Conservation (phyloP, 2,797 vertebrate genomes). For the Phalanger gymnotis region DNA sequence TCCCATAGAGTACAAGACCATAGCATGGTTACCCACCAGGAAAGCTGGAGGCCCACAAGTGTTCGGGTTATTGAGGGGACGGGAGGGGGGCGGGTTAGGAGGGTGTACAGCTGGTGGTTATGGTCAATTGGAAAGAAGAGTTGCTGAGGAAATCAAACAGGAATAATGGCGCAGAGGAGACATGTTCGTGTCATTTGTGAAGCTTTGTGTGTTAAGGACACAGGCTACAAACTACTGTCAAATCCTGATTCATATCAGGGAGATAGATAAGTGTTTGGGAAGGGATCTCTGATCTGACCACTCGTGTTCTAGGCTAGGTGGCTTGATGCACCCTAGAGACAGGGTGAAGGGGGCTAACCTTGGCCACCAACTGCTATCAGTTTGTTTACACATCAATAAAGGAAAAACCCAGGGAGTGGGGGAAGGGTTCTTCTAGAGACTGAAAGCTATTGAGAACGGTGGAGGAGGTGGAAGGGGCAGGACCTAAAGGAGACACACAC, state of each 20-base stretch:
- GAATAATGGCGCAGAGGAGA: conserved; percentile 21
- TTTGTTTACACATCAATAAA: conserved; percentile 45
- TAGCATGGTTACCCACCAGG: conserved; percentile 61
- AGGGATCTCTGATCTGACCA: conserved; percentile 47
- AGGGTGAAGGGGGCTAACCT: conserved; percentile 31
- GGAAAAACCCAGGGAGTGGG: conserved; percentile 31
- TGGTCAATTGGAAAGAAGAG: conserved; percentile 34
- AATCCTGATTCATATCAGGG: not conserved
- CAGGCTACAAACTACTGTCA: not conserved
- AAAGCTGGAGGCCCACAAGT: conserved; percentile 67
- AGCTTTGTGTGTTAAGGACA: conserved; percentile 31
- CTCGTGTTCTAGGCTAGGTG: conserved; percentile 46
- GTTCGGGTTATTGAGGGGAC: conserved; percentile 60
- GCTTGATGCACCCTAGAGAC: conserved; percentile 18
- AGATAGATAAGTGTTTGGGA: not conserved
- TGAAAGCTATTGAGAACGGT: conserved; percentile 5
- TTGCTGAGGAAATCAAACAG: conserved; percentile 30
- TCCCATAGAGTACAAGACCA: conserved; percentile 63
- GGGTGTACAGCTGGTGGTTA: not conserved
- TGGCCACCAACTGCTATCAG: conserved; percentile 10
- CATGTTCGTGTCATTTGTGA: conserved; percentile 27
- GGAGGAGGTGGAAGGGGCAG: conserved; percentile 14
- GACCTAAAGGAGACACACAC: not conserved
- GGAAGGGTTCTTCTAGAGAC: not conserved
- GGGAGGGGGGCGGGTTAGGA: conserved; percentile 57